Evolutionary conservation across 1,140 invertebrate species (phyloP), one percentile per base, ranked within the genome.

Genomic region (Camponotus vicinus): DNA sequence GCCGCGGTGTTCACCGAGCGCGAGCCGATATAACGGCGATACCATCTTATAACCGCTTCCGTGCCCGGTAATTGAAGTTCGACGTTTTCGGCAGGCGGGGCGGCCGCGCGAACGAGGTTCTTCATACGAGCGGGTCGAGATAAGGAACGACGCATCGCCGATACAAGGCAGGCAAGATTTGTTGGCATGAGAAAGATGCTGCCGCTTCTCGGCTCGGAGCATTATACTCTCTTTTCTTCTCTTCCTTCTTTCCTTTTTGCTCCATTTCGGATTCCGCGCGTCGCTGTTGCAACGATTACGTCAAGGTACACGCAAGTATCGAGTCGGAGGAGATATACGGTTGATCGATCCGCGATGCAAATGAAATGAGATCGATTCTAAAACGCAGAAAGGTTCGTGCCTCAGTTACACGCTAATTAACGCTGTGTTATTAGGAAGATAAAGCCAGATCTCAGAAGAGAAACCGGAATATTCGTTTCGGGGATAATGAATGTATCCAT

Each of bases 11-110:
- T 61, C 45, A 64, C 32, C 49, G 66, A 52, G 49, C 34, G 45
- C 67, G 63, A 40, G 45, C n/a, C n/a, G n/a, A n/a, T 27, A 27
- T 27, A 27, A 15, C 3, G 15, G 42, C 49, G 49, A 89, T 80
- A 73, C 42, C 82, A 59, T 73, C 67, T 82, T 59, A 66, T 57
- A 75, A 79, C 55, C 77, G 73, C 85, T 87, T 59, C 88, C 45
- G 88, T 84, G 75, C 40, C 37, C 45, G 57, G 21, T 86, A 86
- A 89, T 86, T 70, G 70, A 83, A 83, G 70, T 76, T 86, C 45
- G 69, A 76, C 63, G 88, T 86, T 89, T 89, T 89, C 45, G 82
- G 67, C 21, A 37, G 34, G 9, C 55, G 55, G 57, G 18, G 37
- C 27, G 34, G 49, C 15, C 27, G n/a, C 70, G 69, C 45, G 59